Evolutionary conservation across 2,797 vertebrate genomes (phyloP).

Genomic region (Varecia variegata): DNA sequence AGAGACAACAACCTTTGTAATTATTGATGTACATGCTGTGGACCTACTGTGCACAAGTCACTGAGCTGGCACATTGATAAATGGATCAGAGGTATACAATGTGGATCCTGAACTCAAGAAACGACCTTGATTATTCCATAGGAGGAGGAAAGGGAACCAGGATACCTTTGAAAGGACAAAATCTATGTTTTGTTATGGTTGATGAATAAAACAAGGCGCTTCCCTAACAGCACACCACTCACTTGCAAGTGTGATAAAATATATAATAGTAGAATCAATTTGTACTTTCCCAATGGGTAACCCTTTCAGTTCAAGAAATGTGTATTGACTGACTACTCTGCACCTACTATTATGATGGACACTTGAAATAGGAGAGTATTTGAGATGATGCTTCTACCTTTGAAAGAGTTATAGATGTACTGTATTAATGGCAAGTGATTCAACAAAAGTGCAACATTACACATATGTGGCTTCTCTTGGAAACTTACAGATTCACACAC

Average conservation of each 20-base stretch:
- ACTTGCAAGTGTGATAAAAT: constrained; percentile 36
- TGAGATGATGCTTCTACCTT: not conserved
- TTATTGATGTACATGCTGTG: not conserved
- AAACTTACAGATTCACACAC: not conserved
- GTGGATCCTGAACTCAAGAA: not conserved
- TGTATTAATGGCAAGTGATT: not conserved
- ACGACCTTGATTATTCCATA: not conserved
- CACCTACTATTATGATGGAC: not conserved
- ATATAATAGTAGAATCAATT: not conserved
- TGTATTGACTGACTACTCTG: not conserved
- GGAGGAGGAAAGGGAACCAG: not conserved
- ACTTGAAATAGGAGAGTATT: not conserved
- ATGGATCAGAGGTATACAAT: not conserved
- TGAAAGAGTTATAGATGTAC: not conserved
- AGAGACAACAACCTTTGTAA: not conserved
- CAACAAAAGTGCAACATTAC: not conserved
- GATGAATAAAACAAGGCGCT: constrained; percentile 7
- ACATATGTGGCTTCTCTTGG: not conserved
- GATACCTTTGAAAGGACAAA: not conserved
- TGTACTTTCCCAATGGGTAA: not conserved
- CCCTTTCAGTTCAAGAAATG: not conserved
- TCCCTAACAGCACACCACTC: not conserved
- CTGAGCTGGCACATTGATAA: not conserved
- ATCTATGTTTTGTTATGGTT: not conserved
- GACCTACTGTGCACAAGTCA: not conserved